Base-by-base conservation (phyloP, 1,140 invertebrate species). In the Tenebrio molitor region DNA sequence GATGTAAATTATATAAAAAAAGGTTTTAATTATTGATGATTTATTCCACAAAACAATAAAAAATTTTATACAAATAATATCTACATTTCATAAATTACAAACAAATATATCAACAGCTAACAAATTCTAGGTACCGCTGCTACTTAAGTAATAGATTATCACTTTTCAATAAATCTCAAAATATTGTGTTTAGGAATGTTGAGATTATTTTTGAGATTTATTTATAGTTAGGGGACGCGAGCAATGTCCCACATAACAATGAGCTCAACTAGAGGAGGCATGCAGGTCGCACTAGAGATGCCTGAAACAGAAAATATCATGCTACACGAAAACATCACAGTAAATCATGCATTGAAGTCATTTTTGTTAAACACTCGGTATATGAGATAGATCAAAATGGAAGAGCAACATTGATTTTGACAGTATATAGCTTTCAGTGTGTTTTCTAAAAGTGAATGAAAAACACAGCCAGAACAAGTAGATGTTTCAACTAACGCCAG, bases 301-400 rank as follows among this genome's bases (percentile, higher is more conserved):
- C 77, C 80, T 81, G 80, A 79, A 82, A 82, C 79, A 82, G 73
- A 82, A 77, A 80, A 78, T 39, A 74, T 23, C 74, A 75, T 75
- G 74, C 74, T 69, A 74, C 41, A 74, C 25, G 21, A 36, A 64
- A 7, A 53, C 44, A 50, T 50, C 44, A 50, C 15, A 50, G 1
- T 64, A 33, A 42, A 15, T 25, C 65, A 68, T 68, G 65, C 65
- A 65, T 65, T n/a, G 5, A 12, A 7, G 12, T n/a, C 4, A 39
- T 39, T 39, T 39, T 39, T 39, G 5, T 44, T 12, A 44, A 39
- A 39, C 36, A 41, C 33, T 10, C 25, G 3, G 39, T 39, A 36
- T 21, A 39, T 21, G 29, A 41, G 19, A 17, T 39, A 39, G 36
- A 39, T 39, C 3, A 63, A 63, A 34, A 63, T 39, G 62, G 62